Evolutionary conservation across 2,888 invertebrate genomes (phyloP).

Genomic region (Unio delphinus): DNA sequence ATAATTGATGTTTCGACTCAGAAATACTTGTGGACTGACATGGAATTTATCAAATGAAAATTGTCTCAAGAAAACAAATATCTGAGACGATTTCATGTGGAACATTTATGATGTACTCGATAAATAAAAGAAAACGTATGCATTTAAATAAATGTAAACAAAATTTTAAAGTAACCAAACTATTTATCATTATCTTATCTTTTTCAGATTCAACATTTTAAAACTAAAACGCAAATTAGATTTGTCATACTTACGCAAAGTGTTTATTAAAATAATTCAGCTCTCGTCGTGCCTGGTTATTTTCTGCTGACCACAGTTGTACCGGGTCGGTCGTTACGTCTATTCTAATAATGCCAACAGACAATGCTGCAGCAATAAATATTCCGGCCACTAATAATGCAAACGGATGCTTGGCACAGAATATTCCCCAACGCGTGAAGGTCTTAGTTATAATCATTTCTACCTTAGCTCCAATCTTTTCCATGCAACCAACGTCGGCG

Average conservation of each 20-base stretch:
- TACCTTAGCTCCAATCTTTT: slow-evolving; percentile 59
- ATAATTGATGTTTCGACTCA: no score
- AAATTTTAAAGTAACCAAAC: no score
- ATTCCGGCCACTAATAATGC: slow-evolving; percentile 73
- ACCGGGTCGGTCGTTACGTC: slow-evolving; percentile 94
- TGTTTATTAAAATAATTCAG: slow-evolving; percentile 91
- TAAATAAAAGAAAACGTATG: no score
- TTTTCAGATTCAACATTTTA: no score
- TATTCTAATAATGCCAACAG: slow-evolving; percentile 82
- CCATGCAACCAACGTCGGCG: slow-evolving; percentile 42
- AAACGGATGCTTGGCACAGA: slow-evolving; percentile 87
- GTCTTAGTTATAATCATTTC: slow-evolving; percentile 68
- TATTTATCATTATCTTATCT: no score
- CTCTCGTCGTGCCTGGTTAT: slow-evolving; percentile 89
- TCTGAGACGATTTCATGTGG: no score
- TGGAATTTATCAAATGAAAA: no score
- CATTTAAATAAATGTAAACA: no score
- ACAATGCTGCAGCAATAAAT: slow-evolving; percentile 74
- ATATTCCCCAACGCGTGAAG: slow-evolving; percentile 70
- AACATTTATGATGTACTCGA: no score
- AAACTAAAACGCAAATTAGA: no score
- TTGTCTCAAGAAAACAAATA: no score
- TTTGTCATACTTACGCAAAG: slow-evolving; percentile 76
- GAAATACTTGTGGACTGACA: no score
- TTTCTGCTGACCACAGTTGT: slow-evolving; percentile 95